Evolutionary conservation across 2,797 vertebrate genomes (phyloP), one percentile per base, ranked within the genome.

Genomic region (Cacajao melanocephalus): DNA sequence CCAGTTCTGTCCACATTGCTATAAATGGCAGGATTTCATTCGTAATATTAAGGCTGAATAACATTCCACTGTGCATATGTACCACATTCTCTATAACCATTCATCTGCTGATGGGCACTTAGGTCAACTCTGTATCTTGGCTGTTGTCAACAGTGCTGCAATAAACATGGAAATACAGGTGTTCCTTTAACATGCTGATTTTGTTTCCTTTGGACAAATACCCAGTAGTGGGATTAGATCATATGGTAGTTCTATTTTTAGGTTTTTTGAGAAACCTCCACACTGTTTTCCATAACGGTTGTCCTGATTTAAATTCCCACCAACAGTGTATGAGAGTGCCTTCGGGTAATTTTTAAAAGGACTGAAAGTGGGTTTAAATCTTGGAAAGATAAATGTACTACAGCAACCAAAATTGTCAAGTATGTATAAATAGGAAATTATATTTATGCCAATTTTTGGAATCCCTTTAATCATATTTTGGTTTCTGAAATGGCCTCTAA

Each of bases 371-470:
- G 28, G 8, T 41, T 50, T 82, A 89, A 75, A 57, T 64, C 15
- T 64, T 44, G 10, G 50, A 87, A 97, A 97, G 67, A 33, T 30
- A 86, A 33, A 87, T 64, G 81, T 20, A 95, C 28, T 44, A 57
- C 76, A 95, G 72, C 52, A 79, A 88, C 14, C 28, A 36, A 89
- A 85, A 76, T 1, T 28, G 12, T n/a, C 33, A 78, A 48, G 24
- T 80, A 67, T 44, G 55, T 81, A 5, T 64, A 72, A 50, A 76
- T 2, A 88, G 28, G n/a, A 86, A n/a, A 57, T 86, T 52, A 81
- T 3, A 82, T 52, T 80, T 76, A 76, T n/a, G 19, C 19, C 44
- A n/a, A 28, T 80, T 90, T 80, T 10, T 28, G 57, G n/a, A 19
- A 58, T 80, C 20, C 33, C 17, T 75, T 84, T 26, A 84, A 20